Conservation (phyloP, 2,113 vertebrate genomes). For the Cygnus buccinator region DNA sequence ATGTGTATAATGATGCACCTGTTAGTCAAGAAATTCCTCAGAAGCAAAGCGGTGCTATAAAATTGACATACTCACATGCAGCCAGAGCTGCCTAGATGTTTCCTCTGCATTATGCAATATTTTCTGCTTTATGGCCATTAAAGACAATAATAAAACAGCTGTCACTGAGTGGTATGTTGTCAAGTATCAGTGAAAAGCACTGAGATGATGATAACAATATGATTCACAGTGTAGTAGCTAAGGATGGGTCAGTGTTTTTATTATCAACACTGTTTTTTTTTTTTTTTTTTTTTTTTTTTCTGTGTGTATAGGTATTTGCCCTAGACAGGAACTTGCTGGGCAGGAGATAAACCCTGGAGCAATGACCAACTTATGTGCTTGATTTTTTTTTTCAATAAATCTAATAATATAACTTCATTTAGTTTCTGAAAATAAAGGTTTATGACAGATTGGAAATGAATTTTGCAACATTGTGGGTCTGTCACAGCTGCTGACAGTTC, state of each 20-base stretch:
- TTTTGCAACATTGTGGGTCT: not conserved
- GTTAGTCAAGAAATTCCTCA: constrained; percentile 72
- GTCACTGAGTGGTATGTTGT: constrained; percentile 21
- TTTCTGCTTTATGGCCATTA: constrained; percentile 70
- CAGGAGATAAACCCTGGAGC: not conserved
- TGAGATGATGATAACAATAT: constrained; percentile 8
- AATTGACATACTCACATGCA: constrained; percentile 49
- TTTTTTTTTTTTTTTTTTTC: constrained; percentile 11
- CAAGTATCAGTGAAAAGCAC: constrained; percentile 49
- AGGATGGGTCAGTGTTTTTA: constrained; percentile 29
- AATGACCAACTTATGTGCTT: not conserved
- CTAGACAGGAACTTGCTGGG: not conserved
- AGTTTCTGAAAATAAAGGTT: not conserved
- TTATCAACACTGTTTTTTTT: constrained; percentile 6
- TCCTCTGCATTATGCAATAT: constrained; percentile 64
- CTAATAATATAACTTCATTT: not conserved
- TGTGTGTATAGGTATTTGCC: not conserved
- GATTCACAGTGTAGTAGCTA: not conserved
- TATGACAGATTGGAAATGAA: not conserved
- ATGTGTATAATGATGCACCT: constrained; percentile 68
- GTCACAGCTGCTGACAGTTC: not conserved
- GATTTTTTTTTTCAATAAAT: not conserved
- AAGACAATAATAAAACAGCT: constrained; percentile 74
- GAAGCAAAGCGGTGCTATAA: constrained; percentile 44
- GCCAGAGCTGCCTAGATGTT: constrained; percentile 41